Percentiles rank a stretch among this genome's conserved stretches.
Conservation (phyloP, 2,113 vertebrate genomes). For the Calonectris borealis region DNA sequence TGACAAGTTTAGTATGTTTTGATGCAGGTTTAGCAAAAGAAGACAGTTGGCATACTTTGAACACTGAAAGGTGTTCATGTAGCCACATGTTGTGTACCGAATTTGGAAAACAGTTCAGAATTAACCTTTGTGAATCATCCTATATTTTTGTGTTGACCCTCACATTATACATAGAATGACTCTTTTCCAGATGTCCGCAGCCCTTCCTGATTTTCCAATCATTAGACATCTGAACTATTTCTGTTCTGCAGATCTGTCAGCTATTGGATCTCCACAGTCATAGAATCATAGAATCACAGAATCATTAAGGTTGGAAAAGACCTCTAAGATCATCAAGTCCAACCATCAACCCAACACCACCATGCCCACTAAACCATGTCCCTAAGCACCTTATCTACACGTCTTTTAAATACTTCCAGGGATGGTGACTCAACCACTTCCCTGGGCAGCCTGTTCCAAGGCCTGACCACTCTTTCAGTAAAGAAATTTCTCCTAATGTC, state of each 20-base stretch:
- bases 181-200: neutral
- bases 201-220: neutral
- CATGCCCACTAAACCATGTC: too few relatives aligned
- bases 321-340: too few relatives aligned
- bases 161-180: neutral
- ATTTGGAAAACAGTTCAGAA: neutral
- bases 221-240: neutral
- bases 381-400: too few relatives aligned
- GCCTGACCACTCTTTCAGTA: too few relatives aligned
- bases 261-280: neutral
- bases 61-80: neutral
- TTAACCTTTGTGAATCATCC: neutral
- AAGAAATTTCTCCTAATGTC: too few relatives aligned
- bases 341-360: too few relatives aligned
- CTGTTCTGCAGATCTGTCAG: neutral
- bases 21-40: neutral
- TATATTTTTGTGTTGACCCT: neutral
- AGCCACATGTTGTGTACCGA: neutral
- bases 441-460: too few relatives aligned
- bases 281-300: too few relatives aligned
- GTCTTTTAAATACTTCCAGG: too few relatives aligned
- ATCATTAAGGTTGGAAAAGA: too few relatives aligned
- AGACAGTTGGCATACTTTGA: neutral
- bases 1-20: neutral
- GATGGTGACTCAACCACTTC: too few relatives aligned